A percentile compares a stretch with the other conserved stretches of the same genome.
phyloP scores from a whole-genome alignment of 2,113 vertebrate genomes.

The Pavo muticus region DNA sequence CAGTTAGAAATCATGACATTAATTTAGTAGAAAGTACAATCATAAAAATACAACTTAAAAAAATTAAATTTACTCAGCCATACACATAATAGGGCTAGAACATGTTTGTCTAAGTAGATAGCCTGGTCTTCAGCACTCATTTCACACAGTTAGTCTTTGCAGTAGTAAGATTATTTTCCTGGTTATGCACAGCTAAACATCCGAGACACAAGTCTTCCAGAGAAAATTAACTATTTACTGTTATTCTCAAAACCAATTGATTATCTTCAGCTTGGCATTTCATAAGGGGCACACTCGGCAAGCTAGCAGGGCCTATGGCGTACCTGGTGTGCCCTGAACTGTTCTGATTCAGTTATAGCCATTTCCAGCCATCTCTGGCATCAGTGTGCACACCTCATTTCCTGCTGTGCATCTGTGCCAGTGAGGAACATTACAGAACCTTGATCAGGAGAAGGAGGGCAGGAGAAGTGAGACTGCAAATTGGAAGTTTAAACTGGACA shows the following conservation, averaged over 20 bases:
- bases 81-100: neutral
- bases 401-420: too few relatives aligned
- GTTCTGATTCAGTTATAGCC: neutral
- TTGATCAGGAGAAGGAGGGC: neutral
- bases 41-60: neutral
- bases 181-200: neutral
- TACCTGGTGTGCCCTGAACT: fast-evolving
- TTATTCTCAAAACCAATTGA: neutral
- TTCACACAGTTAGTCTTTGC: neutral
- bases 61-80: neutral
- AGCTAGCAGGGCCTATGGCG: fast-evolving
- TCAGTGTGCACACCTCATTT: neutral
- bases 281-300: neutral
- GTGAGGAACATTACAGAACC: neutral
- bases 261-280: neutral
- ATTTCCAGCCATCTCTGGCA: neutral
- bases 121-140: neutral
- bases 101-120: neutral
- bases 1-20: neutral
- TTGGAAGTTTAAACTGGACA: neutral
- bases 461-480: neutral
- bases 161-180: neutral
- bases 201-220: neutral
- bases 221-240: neutral
- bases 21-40: neutral